These are phyloP conservation scores for Pseudonaja textilis DNA, from an alignment of 2,113 vertebrate genomes.

Conservation along the genomic window DNA sequence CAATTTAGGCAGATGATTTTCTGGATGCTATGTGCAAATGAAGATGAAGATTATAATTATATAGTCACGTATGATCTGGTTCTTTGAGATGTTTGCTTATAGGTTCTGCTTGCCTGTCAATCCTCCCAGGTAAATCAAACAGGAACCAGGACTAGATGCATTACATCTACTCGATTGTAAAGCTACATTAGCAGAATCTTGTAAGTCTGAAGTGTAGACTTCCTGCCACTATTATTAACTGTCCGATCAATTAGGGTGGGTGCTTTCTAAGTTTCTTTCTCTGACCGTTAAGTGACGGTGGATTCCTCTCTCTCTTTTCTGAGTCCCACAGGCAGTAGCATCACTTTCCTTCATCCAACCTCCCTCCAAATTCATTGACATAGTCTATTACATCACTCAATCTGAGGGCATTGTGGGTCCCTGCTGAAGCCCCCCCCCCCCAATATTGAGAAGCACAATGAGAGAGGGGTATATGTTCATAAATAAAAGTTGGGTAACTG, in stretches of 20 bases:
- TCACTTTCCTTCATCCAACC: background rate
- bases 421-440: background rate
- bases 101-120: background rate
- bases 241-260: background rate
- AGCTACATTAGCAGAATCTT: background rate
- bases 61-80: background rate
- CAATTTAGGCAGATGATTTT: background rate
- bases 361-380: background rate
- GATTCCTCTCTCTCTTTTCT: background rate
- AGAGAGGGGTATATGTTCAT: background rate
- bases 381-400: background rate
- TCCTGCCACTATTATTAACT: background rate
- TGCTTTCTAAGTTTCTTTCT: background rate
- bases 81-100: background rate
- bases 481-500: background rate
- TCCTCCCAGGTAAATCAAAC: background rate
- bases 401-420: background rate
- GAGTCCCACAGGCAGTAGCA: background rate
- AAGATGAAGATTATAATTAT: background rate
- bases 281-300: no score
- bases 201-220: background rate
- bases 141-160: background rate
- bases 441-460: background rate
- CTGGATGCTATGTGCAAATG: background rate
- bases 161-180: background rate